These are phyloP conservation scores for Apeira syringaria DNA, from an alignment of 2,888 invertebrate species.

Conservation along the genomic window DNA sequence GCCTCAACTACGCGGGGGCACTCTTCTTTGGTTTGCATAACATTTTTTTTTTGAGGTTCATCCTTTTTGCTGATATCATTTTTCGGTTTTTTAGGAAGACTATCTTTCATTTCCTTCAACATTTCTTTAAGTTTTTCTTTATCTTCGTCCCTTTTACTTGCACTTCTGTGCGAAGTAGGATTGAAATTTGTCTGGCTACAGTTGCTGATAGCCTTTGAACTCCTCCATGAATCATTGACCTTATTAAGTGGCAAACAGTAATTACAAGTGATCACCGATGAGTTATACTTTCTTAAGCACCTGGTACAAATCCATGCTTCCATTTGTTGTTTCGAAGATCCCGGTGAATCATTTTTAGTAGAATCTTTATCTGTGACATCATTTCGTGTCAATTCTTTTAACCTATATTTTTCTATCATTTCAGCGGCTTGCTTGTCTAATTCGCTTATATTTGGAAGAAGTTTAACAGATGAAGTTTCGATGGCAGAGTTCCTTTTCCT, in stretches of 20 bases:
- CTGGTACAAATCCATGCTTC: constrained; percentile 63
- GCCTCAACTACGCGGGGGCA: constrained; percentile 45
- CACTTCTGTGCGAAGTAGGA: constrained; percentile 8
- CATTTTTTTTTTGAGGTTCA: constrained; percentile 15
- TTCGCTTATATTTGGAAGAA: constrained; percentile 90
- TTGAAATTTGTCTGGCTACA: constrained; percentile 50
- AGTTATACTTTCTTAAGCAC: constrained; percentile 64
- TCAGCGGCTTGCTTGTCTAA: constrained; percentile 90
- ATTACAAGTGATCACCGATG: constrained; percentile 53
- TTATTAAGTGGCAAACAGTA: constrained; percentile 47
- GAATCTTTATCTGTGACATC: constrained; percentile 12
- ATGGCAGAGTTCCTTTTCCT: constrained; percentile 64
- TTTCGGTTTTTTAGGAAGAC: constrained; percentile 85
- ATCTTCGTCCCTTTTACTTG: constrained; percentile 56
- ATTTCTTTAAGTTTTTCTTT: constrained; percentile 87
- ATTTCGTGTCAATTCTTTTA: constrained; percentile 39
- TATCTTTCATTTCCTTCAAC: constrained; percentile 91
- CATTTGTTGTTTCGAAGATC: constrained; percentile 25
- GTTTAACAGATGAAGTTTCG: constrained; percentile 74
- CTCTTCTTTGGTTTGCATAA: constrained; percentile 23
- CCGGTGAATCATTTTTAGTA: constrained; percentile 24
- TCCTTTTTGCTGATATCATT: constrained; percentile 36
- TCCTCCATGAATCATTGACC: constrained; percentile 18
- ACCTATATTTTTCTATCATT: constrained; percentile 84
- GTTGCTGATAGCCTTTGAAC: constrained; percentile 36